These are phyloP conservation scores for Actinopyga echinites DNA, from an alignment of 53 echinoderm and acorn worm species.

Conservation along the genomic window DNA sequence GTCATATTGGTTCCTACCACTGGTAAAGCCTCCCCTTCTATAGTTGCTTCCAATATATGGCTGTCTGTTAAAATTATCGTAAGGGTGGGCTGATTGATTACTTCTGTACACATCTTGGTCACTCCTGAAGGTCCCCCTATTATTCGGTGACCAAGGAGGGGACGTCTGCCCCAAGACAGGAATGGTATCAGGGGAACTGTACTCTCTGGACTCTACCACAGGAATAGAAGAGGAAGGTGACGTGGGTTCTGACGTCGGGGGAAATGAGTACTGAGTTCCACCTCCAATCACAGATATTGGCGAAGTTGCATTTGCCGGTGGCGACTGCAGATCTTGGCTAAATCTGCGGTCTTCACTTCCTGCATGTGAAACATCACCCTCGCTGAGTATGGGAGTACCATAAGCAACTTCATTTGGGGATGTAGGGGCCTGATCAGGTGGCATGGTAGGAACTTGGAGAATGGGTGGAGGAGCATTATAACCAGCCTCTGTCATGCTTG, in stretches of 20 bases:
- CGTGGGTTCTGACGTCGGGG: not conserved
- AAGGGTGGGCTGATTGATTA: not conserved
- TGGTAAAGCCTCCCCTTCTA: not conserved
- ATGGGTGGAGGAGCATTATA: not conserved
- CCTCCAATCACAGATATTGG: conserved; percentile 22
- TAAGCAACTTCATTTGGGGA: not conserved
- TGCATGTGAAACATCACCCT: not conserved
- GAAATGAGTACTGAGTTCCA: conserved; percentile 2
- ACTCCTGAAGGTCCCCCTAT: not conserved
- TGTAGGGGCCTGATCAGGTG: not conserved
- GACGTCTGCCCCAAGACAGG: not conserved
- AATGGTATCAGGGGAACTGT: not conserved
- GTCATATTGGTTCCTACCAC: not conserved
- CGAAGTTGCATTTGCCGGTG: not conserved
- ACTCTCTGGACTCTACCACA: not conserved
- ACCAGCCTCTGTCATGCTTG: not conserved
- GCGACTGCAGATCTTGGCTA: not conserved
- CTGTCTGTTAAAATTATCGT: not conserved
- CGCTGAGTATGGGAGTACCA: not conserved
- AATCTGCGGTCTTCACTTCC: not conserved
- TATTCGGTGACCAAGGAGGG: too few species aligned
- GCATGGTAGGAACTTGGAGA: not conserved
- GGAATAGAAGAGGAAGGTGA: not conserved
- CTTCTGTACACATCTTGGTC: not conserved
- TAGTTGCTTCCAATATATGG: not conserved